These are phyloP conservation scores for Nomada ruficornis DNA, from an alignment of 2,888 invertebrate genomes.

Conservation along the genomic window DNA sequence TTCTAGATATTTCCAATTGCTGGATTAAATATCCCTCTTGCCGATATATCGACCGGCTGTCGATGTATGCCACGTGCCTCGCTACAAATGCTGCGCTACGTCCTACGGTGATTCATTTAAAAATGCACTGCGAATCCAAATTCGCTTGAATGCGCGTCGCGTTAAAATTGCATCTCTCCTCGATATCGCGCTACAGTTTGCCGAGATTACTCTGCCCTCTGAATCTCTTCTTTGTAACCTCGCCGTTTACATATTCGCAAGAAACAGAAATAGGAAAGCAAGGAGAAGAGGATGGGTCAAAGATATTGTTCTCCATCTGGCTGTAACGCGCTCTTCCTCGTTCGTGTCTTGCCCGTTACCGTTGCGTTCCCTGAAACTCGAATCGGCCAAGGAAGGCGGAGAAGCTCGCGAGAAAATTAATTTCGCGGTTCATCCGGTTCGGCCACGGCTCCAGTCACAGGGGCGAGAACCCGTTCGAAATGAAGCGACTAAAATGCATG, in stretches of 20 bases:
- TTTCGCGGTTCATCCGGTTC: slow-evolving; percentile 64
- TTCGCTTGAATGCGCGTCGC: background rate
- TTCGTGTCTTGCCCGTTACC: slow-evolving; percentile 29
- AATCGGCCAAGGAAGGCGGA: slow-evolving; percentile 11
- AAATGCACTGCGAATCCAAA: background rate
- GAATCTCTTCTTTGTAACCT: too few relatives aligned
- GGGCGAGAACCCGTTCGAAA: slow-evolving; percentile 61
- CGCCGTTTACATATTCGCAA: too few relatives aligned
- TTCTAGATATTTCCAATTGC: slow-evolving; percentile 54
- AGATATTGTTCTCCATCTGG: slow-evolving; percentile 1
- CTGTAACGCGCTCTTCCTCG: background rate
- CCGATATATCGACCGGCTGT: slow-evolving; percentile 58
- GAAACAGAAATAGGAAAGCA: too few relatives aligned
- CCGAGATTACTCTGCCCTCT: too few relatives aligned
- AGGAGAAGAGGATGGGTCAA: background rate
- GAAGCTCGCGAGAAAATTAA: slow-evolving; percentile 63
- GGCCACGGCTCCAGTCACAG: slow-evolving; percentile 17
- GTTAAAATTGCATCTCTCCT: background rate
- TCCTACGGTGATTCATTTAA: slow-evolving; percentile 1
- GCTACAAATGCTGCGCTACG: slow-evolving; percentile 11
- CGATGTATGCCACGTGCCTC: slow-evolving; percentile 45
- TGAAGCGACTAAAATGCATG: slow-evolving; percentile 79
- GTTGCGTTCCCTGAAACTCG: slow-evolving; percentile 34
- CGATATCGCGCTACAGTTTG: background rate
- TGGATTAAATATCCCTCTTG: slow-evolving; percentile 60